Evolutionary conservation across 2,888 invertebrate genomes (phyloP).

Genomic region (Chymomyza amoena): DNA sequence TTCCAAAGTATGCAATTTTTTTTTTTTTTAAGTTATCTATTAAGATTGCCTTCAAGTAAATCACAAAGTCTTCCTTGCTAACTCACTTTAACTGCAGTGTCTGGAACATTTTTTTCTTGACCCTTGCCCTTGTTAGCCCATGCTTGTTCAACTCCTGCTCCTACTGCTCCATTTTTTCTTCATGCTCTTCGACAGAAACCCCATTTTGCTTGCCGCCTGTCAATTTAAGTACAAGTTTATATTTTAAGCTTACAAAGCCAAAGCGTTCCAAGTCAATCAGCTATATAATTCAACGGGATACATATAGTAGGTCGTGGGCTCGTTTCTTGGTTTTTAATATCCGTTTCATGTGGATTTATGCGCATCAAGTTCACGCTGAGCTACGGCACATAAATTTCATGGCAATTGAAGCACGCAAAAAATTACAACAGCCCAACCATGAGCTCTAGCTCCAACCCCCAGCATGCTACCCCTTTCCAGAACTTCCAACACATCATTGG

Average conservation of each 20-base stretch:
- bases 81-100: too few species aligned
- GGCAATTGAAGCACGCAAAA: conserved; percentile 59
- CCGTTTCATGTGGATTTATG: conserved; percentile 70
- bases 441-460: neutral
- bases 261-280: conserved; percentile 63
- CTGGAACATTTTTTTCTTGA: too few species aligned
- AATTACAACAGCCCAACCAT: conserved; percentile 9
- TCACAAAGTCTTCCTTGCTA: too few species aligned
- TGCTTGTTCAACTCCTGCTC: conserved; percentile 3
- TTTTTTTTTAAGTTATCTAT: too few species aligned
- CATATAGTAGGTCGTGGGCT: conserved; percentile 23
- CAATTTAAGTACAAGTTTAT: conserved; percentile 62
- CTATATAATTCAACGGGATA: conserved; percentile 47
- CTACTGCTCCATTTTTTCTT: neutral
- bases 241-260: conserved; percentile 58
- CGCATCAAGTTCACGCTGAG: conserved; percentile 68
- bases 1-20: too few species aligned
- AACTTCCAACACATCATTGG: neutral
- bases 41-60: too few species aligned
- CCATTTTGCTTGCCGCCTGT: conserved; percentile 36
- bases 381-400: conserved; percentile 67
- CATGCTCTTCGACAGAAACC: conserved; percentile 5
- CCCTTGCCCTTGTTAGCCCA: too few species aligned
- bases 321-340: conserved; percentile 66
- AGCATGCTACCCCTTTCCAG: neutral